A percentile compares a stretch with the other conserved stretches of the same genome.
phyloP scores from a whole-genome alignment of 2,113 vertebrate genomes.

The Atrichornis clamosus region DNA sequence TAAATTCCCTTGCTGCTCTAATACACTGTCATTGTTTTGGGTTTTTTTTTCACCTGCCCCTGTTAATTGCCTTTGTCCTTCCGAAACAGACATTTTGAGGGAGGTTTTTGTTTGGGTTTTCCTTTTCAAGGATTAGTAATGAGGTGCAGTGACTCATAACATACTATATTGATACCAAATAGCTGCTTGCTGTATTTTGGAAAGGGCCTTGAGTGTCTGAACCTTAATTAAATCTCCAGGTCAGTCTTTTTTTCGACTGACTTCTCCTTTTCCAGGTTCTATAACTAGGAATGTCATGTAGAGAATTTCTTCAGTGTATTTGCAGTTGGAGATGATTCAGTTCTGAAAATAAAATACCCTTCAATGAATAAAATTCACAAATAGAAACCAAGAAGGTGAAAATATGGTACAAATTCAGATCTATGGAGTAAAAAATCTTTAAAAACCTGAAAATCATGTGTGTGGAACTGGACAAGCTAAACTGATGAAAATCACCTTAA shows the following conservation, averaged over 20 bases:
- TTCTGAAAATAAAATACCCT: neutral
- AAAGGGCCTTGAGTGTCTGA: neutral
- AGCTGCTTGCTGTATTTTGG: neutral
- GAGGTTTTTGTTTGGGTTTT: neutral
- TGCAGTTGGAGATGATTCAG: neutral
- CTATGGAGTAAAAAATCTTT: neutral
- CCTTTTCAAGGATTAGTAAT: neutral
- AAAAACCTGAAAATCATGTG: neutral
- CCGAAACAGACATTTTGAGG: neutral
- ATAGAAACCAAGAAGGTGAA: neutral
- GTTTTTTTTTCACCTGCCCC: neutral
- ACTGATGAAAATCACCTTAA: neutral
- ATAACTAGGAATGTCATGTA: neutral
- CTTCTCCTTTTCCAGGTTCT: neutral
- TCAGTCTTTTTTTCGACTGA: neutral
- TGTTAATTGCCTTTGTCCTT: conserved; percentile 55
- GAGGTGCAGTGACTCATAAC: neutral
- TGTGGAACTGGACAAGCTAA: neutral
- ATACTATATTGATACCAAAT: neutral
- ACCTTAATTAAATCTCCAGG: neutral
- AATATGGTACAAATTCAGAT: neutral
- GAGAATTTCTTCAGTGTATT: neutral
- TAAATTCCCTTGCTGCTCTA: neutral
- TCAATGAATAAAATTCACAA: neutral
- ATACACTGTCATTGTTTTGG: neutral